Evolutionary conservation across 2,888 invertebrate species (phyloP).

Genomic region (Rhimphoctona megacephalus): DNA sequence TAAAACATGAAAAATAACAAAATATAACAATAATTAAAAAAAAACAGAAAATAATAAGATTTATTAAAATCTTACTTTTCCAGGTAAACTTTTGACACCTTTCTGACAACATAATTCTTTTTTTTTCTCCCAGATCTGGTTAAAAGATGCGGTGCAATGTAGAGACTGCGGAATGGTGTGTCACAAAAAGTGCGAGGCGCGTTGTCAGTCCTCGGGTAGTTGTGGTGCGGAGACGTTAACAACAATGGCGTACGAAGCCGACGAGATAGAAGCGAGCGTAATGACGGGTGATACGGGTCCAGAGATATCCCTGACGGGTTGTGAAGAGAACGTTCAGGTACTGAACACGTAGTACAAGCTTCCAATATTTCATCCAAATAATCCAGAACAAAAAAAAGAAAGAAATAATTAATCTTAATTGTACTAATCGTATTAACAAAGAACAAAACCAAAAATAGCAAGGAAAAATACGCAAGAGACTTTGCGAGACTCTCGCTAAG

Average conservation of each 20-base stretch:
- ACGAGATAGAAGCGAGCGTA: slow-evolving; percentile 80
- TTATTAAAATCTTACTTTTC: background rate
- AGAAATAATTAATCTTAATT: slow-evolving; percentile 60
- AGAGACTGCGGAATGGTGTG: slow-evolving; percentile 95
- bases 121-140: slow-evolving; percentile 91
- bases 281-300: slow-evolving; percentile 79
- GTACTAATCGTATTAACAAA: slow-evolving; percentile 51
- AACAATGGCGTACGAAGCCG: slow-evolving; percentile 81
- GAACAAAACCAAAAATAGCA: slow-evolving; percentile 21
- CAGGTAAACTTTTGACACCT: background rate
- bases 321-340: slow-evolving; percentile 84
- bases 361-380: slow-evolving; percentile 72
- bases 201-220: slow-evolving; percentile 91
- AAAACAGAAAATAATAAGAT: background rate
- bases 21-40: background rate
- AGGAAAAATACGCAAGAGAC: slow-evolving; percentile 16
- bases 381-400: slow-evolving; percentile 28
- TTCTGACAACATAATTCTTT: background rate
- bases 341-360: slow-evolving; percentile 80
- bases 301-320: slow-evolving; percentile 83
- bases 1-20: background rate
- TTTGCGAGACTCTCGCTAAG: slow-evolving; percentile 6
- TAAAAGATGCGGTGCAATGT: slow-evolving; percentile 98
- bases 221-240: slow-evolving; percentile 86
- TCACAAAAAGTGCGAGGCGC: slow-evolving; percentile 97